Evolutionary conservation across 1,140 invertebrate genomes (phyloP).

Genomic region (Probaryconus sp.): DNA sequence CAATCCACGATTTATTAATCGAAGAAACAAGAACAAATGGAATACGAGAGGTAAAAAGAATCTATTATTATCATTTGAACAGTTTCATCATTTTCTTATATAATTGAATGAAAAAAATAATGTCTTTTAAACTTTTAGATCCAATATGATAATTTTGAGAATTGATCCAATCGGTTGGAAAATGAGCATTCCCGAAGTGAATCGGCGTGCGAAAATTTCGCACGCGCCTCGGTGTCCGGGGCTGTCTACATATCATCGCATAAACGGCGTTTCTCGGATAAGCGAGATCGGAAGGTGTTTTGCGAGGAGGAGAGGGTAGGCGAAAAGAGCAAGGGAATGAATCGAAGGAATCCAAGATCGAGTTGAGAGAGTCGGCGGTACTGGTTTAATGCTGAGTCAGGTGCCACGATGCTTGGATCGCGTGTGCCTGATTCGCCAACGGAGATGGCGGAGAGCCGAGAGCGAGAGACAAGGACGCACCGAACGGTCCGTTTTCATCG

Average conservation of each 20-base stretch:
- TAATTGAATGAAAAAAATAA: too few relatives aligned
- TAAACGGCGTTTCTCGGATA: conserved; percentile 35
- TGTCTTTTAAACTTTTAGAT: too few relatives aligned
- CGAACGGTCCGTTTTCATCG: conserved; percentile 7
- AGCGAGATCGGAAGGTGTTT: conserved; percentile 19
- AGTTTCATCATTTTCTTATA: too few relatives aligned
- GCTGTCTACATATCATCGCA: conserved; percentile 27
- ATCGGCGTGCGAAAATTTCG: conserved; percentile 4
- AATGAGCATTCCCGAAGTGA: too few relatives aligned
- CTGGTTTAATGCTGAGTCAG: conserved; percentile 45
- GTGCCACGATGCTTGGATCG: conserved; percentile 37
- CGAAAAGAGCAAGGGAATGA: conserved; percentile 10
- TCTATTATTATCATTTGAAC: too few relatives aligned
- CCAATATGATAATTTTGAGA: too few relatives aligned
- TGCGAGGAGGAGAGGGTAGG: too few relatives aligned
- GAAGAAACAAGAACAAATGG: too few relatives aligned
- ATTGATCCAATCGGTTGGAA: too few relatives aligned
- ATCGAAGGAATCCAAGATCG: conserved; percentile 20
- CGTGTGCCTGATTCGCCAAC: conserved; percentile 38
- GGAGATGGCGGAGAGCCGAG: conserved; percentile 33
- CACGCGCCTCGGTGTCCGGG: background rate
- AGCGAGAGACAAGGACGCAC: conserved; percentile 11
- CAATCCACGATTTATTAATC: too few relatives aligned
- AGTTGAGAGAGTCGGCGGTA: conserved; percentile 9
- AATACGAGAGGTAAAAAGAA: too few relatives aligned